phyloP scores from a whole-genome alignment of 2,797 vertebrate species.

The Helarctos malayanus region DNA sequence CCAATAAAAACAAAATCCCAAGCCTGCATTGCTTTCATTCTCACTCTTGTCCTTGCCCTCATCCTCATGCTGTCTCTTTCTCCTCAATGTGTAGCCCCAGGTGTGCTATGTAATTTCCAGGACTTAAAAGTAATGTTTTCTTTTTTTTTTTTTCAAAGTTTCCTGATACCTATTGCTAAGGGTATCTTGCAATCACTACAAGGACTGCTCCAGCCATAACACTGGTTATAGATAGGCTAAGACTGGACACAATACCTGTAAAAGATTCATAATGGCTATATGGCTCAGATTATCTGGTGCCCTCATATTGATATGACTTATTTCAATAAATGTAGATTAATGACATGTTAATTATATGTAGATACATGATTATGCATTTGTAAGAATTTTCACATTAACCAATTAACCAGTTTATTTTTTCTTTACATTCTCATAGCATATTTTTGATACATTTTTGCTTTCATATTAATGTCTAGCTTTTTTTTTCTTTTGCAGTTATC shows the following conservation, averaged over 20 bases:
- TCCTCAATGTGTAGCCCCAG: not conserved
- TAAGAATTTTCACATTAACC: not conserved
- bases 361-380: not conserved
- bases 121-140: not conserved
- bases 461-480: not conserved
- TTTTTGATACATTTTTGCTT: not conserved
- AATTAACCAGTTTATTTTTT: not conserved
- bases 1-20: not conserved
- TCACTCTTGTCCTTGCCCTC: not conserved
- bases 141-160: not conserved
- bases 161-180: not conserved
- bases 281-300: not conserved
- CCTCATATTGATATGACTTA: not conserved
- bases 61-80: not conserved
- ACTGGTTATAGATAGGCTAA: not conserved
- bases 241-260: not conserved
- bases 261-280: not conserved
- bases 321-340: not conserved
- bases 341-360: not conserved
- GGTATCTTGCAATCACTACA: not conserved
- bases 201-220: not conserved
- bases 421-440: not conserved
- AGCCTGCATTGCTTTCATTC: not conserved
- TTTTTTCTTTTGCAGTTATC: not conserved
- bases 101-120: not conserved